Evolutionary conservation across 2,113 vertebrate species (phyloP).

Genomic region (Coturnix japonica): DNA sequence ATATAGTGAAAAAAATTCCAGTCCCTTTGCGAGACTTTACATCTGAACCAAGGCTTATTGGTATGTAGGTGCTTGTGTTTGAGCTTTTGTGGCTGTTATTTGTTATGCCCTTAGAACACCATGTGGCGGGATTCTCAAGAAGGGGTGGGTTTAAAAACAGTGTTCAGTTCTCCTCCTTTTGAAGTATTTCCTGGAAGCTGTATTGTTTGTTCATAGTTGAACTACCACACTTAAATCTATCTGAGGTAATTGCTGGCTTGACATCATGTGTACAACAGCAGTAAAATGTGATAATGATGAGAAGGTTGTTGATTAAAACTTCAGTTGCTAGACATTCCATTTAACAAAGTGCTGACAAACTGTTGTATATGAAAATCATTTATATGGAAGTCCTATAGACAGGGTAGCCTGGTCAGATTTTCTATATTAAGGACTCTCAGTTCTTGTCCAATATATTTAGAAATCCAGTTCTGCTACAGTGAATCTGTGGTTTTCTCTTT

Average conservation of each 20-base stretch:
- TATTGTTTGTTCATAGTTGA: background rate
- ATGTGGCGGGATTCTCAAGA: background rate
- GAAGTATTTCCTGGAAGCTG: background rate
- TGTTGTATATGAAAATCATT: background rate
- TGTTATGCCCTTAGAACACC: background rate
- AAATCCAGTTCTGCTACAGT: background rate
- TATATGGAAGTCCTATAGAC: background rate
- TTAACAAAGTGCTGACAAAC: background rate
- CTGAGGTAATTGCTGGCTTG: background rate
- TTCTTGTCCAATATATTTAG: background rate
- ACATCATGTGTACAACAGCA: background rate
- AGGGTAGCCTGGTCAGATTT: background rate
- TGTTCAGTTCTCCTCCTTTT: background rate
- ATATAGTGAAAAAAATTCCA: constrained; percentile 98
- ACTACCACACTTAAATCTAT: background rate
- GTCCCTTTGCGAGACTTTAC: constrained; percentile 95
- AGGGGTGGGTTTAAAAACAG: background rate
- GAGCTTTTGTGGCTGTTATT: background rate
- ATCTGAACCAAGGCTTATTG: constrained; percentile 96
- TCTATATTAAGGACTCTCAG: background rate
- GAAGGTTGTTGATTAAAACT: background rate
- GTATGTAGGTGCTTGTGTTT: constrained; percentile 71
- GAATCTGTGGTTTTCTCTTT: background rate
- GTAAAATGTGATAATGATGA: background rate
- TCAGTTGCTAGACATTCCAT: background rate